These are phyloP conservation scores for Amphipoea lucens DNA, from an alignment of 2,888 invertebrate species.

Conservation along the genomic window DNA sequence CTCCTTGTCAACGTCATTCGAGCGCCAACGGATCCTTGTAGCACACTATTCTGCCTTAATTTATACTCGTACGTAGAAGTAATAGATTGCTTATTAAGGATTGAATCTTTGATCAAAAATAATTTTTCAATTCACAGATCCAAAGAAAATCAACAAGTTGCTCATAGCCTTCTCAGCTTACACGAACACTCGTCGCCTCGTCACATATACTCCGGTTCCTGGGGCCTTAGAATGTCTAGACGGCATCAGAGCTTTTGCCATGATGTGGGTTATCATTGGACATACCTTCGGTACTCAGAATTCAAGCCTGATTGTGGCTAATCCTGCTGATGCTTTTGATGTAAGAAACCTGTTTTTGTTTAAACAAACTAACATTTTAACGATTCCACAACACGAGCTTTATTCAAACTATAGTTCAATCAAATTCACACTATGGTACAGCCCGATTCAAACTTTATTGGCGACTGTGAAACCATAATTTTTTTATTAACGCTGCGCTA, in stretches of 20 bases:
- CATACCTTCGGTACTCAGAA: slow-evolving; percentile 76
- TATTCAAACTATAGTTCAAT: not conserved
- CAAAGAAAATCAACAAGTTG: slow-evolving; percentile 71
- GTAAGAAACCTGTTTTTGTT: slow-evolving; percentile 64
- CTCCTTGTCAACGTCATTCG: not conserved
- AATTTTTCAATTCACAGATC: slow-evolving; percentile 69
- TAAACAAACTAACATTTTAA: not conserved
- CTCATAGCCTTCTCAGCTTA: slow-evolving; percentile 78
- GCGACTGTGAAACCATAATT: no score
- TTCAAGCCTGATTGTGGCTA: slow-evolving; percentile 65
- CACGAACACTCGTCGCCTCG: slow-evolving; percentile 82
- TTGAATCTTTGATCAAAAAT: not conserved
- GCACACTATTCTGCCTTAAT: not conserved
- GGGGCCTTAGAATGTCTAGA: slow-evolving; percentile 84
- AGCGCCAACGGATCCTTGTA: not conserved
- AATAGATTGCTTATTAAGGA: not conserved
- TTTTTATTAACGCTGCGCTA: no score
- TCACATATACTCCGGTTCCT: slow-evolving; percentile 76
- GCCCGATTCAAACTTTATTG: no score
- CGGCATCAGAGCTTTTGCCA: slow-evolving; percentile 85
- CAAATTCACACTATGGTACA: not conserved
- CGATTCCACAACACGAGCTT: not conserved
- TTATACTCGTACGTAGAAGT: not conserved
- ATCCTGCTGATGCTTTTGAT: slow-evolving; percentile 69
- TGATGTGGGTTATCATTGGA: slow-evolving; percentile 87